Percentiles rank a stretch among this genome's conserved stretches.
phyloP scores from a whole-genome alignment of 2,113 vertebrate species.

The Gymnogyps californianus region DNA sequence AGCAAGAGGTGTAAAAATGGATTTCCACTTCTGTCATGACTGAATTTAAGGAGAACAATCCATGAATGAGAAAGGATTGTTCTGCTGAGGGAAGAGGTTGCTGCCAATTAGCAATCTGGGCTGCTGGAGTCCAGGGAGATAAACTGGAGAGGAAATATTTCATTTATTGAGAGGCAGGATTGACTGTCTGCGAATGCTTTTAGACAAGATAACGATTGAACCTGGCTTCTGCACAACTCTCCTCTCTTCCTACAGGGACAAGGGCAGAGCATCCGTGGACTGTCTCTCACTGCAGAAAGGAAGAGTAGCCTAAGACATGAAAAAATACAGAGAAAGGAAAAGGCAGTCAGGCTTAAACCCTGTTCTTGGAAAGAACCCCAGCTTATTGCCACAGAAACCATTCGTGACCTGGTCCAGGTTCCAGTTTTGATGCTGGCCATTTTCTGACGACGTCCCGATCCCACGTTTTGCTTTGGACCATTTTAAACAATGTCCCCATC shows the following conservation, averaged over 20 bases:
- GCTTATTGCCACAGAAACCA: not conserved
- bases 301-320: not conserved
- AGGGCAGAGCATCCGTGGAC: not conserved
- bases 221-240: not conserved
- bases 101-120: not conserved
- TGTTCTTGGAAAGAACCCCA: not conserved
- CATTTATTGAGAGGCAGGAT: not conserved
- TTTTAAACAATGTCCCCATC: not conserved
- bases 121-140: not conserved
- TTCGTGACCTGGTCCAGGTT: not conserved
- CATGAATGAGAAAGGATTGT: not conserved
- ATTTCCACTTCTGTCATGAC: not conserved
- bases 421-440: not conserved
- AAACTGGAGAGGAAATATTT: conserved; percentile 30
- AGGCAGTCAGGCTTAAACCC: not conserved
- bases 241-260: not conserved
- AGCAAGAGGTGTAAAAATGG: not conserved
- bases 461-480: not conserved
- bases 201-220: not conserved
- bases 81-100: not conserved
- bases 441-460: not conserved
- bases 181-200: not conserved
- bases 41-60: not conserved
- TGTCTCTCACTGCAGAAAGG: not conserved
- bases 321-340: not conserved